A percentile compares a stretch with the other conserved stretches of the same genome.
phyloP scores from a whole-genome alignment of 2,888 invertebrate genomes.

The Melolontha melolontha region DNA sequence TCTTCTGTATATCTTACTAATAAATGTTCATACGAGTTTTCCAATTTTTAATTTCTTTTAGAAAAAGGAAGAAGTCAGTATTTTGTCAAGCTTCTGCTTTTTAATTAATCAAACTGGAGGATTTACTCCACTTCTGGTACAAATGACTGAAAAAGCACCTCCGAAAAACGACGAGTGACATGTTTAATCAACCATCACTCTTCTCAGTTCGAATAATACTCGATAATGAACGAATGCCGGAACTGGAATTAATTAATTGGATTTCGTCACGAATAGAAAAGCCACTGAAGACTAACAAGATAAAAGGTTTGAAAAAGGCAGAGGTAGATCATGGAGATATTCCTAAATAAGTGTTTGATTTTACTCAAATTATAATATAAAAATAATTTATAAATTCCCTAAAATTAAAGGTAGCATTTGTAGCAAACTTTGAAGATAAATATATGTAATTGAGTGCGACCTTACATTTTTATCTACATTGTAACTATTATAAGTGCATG shows the following conservation, averaged over 20 bases:
- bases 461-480: no score
- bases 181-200: conserved; percentile 23
- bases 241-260: conserved; percentile 21
- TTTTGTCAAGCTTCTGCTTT: not conserved
- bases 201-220: conserved; percentile 5
- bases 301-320: not conserved
- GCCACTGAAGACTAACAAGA: not conserved
- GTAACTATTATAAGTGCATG: no score
- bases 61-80: no score
- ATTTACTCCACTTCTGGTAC: not conserved
- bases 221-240: conserved; percentile 1
- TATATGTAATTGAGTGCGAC: no score
- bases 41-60: no score
- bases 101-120: conserved; percentile 5
- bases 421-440: no score
- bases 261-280: conserved; percentile 1
- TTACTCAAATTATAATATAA: no score
- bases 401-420: no score
- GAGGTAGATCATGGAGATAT: not conserved
- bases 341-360: no score
- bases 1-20: no score
- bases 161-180: not conserved
- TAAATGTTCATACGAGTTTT: no score
- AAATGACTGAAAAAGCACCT: conserved; percentile 1
- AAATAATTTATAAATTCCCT: no score